Conservation (phyloP, 2,113 vertebrate species). For the Anser brachyrhynchus region DNA sequence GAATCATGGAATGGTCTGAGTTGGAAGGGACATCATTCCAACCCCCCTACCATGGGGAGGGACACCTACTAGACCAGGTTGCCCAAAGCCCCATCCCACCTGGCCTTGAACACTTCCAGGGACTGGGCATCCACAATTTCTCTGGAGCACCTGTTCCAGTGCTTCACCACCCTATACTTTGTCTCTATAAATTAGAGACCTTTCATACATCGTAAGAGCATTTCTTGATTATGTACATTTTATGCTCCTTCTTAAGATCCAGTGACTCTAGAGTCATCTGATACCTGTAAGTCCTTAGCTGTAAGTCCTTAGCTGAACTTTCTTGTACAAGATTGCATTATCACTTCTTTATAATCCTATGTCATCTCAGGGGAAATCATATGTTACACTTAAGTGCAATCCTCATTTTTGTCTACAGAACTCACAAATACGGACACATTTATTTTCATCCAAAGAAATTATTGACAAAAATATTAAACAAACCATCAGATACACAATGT, state of each 20-base stretch:
- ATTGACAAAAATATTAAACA: not conserved
- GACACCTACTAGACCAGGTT: not conserved
- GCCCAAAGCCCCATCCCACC: not conserved
- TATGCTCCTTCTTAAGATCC: not conserved
- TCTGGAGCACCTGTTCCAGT: too few species aligned
- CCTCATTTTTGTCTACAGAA: not conserved
- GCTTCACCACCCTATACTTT: too few species aligned
- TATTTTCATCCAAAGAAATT: not conserved
- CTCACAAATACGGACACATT: not conserved
- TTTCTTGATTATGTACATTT: not conserved
- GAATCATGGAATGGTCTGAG: too few species aligned
- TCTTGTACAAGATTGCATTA: not conserved
- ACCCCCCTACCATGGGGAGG: not conserved
- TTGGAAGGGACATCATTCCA: not conserved
- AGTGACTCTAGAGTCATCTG: not conserved
- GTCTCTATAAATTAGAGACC: not conserved
- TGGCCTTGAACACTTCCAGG: not conserved
- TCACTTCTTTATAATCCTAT: not conserved
- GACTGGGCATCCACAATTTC: too few species aligned
- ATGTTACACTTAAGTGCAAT: not conserved
- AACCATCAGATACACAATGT: not conserved
- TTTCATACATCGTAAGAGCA: not conserved
- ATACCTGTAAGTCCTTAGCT: not conserved
- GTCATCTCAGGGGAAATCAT: not conserved
- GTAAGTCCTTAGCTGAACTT: not conserved